Conservation (phyloP, 2,113 vertebrate species). For the Lates calcarifer region DNA sequence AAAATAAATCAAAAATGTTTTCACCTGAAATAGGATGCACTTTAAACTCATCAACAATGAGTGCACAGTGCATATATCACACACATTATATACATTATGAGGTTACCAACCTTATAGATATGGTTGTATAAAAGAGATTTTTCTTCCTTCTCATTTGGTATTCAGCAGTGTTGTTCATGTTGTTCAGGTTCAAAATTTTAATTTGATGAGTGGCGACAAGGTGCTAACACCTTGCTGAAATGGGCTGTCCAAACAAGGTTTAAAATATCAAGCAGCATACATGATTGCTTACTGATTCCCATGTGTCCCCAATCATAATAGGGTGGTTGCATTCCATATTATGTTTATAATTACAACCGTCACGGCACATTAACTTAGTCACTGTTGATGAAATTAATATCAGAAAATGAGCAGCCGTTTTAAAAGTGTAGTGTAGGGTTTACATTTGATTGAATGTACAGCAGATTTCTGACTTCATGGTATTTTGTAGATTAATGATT, state of each 20-base stretch:
- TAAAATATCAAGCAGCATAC: slow-evolving; percentile 72
- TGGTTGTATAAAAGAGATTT: not conserved
- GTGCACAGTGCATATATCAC: not conserved
- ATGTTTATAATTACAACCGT: slow-evolving; percentile 79
- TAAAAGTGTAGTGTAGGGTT: slow-evolving; percentile 32
- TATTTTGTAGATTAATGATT: slow-evolving; percentile 16
- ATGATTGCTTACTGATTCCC: slow-evolving; percentile 73
- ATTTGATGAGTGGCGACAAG: slow-evolving; percentile 70
- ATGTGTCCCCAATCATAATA: slow-evolving; percentile 70
- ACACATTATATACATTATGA: not conserved
- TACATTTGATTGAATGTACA: slow-evolving; percentile 27
- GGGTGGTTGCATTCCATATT: slow-evolving; percentile 74
- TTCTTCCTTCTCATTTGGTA: slow-evolving; percentile 40
- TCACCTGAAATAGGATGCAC: slow-evolving; percentile 4
- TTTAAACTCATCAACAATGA: slow-evolving; percentile 10
- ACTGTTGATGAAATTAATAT: slow-evolving; percentile 78
- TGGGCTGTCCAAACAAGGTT: slow-evolving; percentile 69
- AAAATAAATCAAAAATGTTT: slow-evolving; percentile 52
- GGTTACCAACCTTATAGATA: slow-evolving; percentile 31
- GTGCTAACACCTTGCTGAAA: slow-evolving; percentile 68
- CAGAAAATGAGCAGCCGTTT: slow-evolving; percentile 56
- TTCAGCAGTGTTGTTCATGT: slow-evolving; percentile 52
- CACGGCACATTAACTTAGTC: slow-evolving; percentile 77
- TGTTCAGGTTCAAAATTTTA: slow-evolving; percentile 67
- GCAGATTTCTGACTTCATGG: slow-evolving; percentile 15